Evolutionary conservation across 2,888 invertebrate species (phyloP), one percentile per base, ranked within the genome.

Genomic region (Malacosoma neustria): DNA sequence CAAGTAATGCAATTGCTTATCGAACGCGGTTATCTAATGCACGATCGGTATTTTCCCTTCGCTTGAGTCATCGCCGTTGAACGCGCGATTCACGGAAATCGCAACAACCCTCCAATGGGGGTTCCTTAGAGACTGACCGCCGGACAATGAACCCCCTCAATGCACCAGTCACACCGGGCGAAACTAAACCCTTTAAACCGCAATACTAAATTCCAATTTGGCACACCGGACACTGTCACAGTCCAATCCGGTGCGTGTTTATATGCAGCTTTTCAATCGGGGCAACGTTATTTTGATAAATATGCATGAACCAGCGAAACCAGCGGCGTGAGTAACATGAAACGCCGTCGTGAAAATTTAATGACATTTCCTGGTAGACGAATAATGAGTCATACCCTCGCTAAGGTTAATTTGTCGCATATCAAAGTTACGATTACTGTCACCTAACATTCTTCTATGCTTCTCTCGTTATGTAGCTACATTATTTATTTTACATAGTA

Each of bases 251-350:
- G 67, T 81, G 79, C 79, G 79, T 81, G 84, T 81, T 77, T 79
- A 72, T 81, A 80, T 82, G 80, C 81, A 82, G 72, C 77, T 76
- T 82, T 82, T 81, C 82, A 84, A 84, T 84, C 82, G 81, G n/a
- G n/a, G 69, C 73, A 67, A 72, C 76, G 80, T 80, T 82, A 81
- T 84, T 84, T 81, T 80, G 81, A 84, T 84, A 82, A 84, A 85
- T 85, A 85, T 85, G 82, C 75, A 85, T 84, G 81, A 81, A 80
- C 69, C 66, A 61, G 73, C 73, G 67, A 77, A 81, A 75, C 76
- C 68, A 68, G 64, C 66, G 61, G 67, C 69, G 67, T 62, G 70
- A 72, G 73, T 75, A 75, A 77, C 75, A 72, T 72, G 72, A 81
- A 81, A 80, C 79, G 73, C 74, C 72, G 76, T 79, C 73, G 80